These are phyloP conservation scores for Drosophila lowei DNA, from an alignment of 1,140 invertebrate genomes.

Conservation along the genomic window DNA sequence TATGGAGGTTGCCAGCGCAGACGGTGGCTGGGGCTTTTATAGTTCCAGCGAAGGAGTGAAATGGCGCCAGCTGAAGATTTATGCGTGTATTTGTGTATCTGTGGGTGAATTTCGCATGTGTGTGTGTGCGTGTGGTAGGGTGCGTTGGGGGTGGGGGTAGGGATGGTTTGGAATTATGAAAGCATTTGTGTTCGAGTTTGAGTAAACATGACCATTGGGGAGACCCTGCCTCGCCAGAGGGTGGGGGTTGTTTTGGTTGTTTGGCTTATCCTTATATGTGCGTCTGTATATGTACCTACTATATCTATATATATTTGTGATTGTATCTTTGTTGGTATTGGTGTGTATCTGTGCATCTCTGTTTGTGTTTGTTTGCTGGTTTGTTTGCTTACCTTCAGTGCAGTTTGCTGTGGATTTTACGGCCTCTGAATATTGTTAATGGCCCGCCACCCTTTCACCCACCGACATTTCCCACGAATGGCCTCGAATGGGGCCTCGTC, in stretches of 20 bases:
- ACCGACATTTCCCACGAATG: neutral
- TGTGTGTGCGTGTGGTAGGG: slow-evolving; percentile 11
- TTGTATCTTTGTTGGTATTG: slow-evolving; percentile 5
- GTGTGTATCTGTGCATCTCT: slow-evolving; percentile 22
- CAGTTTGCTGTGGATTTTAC: slow-evolving; percentile 45
- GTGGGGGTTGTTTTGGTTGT: slow-evolving; percentile 57
- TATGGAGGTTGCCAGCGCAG: slow-evolving; percentile 54
- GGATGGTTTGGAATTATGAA: slow-evolving; percentile 60
- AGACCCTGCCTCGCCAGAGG: neutral
- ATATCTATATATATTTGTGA: slow-evolving; percentile 7
- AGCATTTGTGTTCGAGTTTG: slow-evolving; percentile 66
- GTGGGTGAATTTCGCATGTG: slow-evolving; percentile 6
- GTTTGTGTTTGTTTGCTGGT: slow-evolving; percentile 8
- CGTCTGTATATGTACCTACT: slow-evolving; percentile 15
- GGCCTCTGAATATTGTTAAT: slow-evolving; percentile 59
- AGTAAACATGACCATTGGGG: slow-evolving; percentile 56
- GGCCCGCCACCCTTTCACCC: slow-evolving; percentile 21
- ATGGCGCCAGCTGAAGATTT: slow-evolving; percentile 76
- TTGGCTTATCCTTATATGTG: slow-evolving; percentile 18
- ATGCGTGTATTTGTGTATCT: slow-evolving; percentile 48
- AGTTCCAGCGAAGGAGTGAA: slow-evolving; percentile 62
- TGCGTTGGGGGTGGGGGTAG: no score
- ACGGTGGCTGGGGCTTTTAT: slow-evolving; percentile 62
- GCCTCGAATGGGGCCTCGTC: neutral
- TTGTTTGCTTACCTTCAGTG: slow-evolving; percentile 59